Evolutionary conservation across 2,113 vertebrate species (phyloP), one percentile per base, ranked within the genome.

Genomic region (Rhea americana): DNA sequence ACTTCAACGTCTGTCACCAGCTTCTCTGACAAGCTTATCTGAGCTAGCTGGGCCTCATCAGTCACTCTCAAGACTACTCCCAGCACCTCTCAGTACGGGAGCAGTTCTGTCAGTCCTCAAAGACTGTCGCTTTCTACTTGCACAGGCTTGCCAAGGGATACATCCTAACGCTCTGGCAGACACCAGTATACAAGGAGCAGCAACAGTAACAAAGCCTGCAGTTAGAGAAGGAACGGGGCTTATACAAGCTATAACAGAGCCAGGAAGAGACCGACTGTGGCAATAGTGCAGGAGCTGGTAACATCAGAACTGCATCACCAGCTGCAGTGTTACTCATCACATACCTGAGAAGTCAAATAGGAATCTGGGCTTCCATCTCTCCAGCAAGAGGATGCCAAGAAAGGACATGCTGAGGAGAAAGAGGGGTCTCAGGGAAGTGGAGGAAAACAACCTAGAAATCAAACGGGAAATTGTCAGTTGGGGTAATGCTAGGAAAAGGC

Each of bases 381-480:
- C 99, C 98, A 99, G 91, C 11, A 99, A 95, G 90, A 99, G 97
- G 32, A 99, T 96, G 39, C 98, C 98, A 93, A 99, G 95, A 87
- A 99, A 98, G 25, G 98, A 98, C 91, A 98, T 94, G 80, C 99
- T 98, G 81, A 99, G 90, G 35, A 99, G 96, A 96, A 99, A 99
- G 41, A 99, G 75, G 39, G 99, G 99, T 81, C 99, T 98, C 70
- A 99, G 95, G 59, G 98, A 98, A 11, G 99, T 98, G 86, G 99
- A 99, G 2, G 99, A 99, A 95, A 99, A 96, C 71, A 99, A 96
- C 99, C 99, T 99, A 96, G 14, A 89, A 96, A 85, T 71, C 26
- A 87, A 97, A 66, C 0, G 10, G 88, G 53, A 87, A 66, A 53
- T 22, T 53, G 75, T 94, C 81, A 95, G 43, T 32, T 10, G 61